phyloP scores from a whole-genome alignment of 2,888 invertebrate species.

The Zelleria hepariella region DNA sequence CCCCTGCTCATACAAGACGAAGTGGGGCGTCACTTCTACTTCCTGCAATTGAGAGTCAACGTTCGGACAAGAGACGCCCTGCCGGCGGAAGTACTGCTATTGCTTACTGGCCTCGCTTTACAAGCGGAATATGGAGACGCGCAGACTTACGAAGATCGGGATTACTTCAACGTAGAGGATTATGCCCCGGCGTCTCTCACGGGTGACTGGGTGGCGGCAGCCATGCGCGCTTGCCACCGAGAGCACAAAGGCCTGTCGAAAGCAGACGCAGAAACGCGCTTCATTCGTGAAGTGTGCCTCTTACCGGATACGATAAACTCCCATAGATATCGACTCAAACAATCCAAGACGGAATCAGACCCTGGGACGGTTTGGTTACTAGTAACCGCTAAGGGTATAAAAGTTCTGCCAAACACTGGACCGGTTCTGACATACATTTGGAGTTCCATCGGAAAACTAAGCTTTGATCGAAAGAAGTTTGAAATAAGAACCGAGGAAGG shows the following conservation, averaged over 20 bases:
- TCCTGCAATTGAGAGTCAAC: slow-evolving; percentile 94
- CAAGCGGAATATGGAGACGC: slow-evolving; percentile 94
- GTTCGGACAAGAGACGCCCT: slow-evolving; percentile 76
- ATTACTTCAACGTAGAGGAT: slow-evolving; percentile 84
- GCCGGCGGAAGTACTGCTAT: slow-evolving; percentile 77
- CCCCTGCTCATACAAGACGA: slow-evolving; percentile 92
- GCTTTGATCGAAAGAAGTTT: slow-evolving; percentile 97
- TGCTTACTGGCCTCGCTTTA: slow-evolving; percentile 89
- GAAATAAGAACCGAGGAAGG: slow-evolving; percentile 93
- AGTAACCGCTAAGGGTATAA: slow-evolving; percentile 92
- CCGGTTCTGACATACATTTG: slow-evolving; percentile 88
- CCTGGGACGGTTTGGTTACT: slow-evolving; percentile 89
- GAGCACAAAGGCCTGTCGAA: slow-evolving; percentile 85
- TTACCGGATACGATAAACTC: slow-evolving; percentile 90
- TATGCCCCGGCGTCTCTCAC: slow-evolving; percentile 83
- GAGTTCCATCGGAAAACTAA: slow-evolving; percentile 95
- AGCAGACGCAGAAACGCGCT: slow-evolving; percentile 87
- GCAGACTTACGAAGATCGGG: slow-evolving; percentile 45
- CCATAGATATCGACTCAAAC: slow-evolving; percentile 86
- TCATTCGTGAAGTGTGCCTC: slow-evolving; percentile 90
- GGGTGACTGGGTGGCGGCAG: slow-evolving; percentile 71
- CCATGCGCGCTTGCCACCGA: slow-evolving; percentile 83
- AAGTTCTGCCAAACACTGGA: slow-evolving; percentile 82
- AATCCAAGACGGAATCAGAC: slow-evolving; percentile 81
- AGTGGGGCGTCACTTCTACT: slow-evolving; percentile 93